Evolutionary conservation across 2,113 vertebrate genomes (phyloP).

Genomic region (Todiramphus chloris): DNA sequence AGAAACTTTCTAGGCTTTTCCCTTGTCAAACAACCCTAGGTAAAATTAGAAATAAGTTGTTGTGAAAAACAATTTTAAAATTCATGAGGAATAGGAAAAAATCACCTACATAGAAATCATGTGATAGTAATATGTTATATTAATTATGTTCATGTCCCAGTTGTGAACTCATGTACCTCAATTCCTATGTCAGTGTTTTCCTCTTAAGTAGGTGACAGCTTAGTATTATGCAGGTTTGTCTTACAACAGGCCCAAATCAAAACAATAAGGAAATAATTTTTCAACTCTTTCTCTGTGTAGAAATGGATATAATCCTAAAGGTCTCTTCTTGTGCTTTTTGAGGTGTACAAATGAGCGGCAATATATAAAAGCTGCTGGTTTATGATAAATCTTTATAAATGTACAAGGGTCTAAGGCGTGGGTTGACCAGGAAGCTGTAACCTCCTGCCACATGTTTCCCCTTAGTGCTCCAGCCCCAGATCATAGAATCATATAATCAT

Average conservation of each 20-base stretch:
- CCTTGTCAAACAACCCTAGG: background rate
- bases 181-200: background rate
- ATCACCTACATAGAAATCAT: background rate
- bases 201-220: background rate
- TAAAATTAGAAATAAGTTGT: background rate
- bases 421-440: background rate
- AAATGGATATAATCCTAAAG: background rate
- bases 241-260: background rate
- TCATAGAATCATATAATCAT: too few species aligned
- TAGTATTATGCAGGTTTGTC: background rate
- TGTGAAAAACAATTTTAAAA: background rate
- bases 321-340: background rate
- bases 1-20: background rate
- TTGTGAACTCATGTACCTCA: background rate
- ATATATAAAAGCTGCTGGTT: background rate
- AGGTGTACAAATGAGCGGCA: background rate
- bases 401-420: background rate
- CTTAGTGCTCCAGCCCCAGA: background rate
- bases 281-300: background rate
- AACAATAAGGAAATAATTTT: background rate
- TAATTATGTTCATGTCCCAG: background rate
- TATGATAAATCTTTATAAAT: background rate
- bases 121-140: background rate
- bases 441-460: fast-evolving
- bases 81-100: background rate